These are phyloP conservation scores for Cyanistes caeruleus DNA, from an alignment of 2,113 vertebrate genomes.

Conservation along the genomic window DNA sequence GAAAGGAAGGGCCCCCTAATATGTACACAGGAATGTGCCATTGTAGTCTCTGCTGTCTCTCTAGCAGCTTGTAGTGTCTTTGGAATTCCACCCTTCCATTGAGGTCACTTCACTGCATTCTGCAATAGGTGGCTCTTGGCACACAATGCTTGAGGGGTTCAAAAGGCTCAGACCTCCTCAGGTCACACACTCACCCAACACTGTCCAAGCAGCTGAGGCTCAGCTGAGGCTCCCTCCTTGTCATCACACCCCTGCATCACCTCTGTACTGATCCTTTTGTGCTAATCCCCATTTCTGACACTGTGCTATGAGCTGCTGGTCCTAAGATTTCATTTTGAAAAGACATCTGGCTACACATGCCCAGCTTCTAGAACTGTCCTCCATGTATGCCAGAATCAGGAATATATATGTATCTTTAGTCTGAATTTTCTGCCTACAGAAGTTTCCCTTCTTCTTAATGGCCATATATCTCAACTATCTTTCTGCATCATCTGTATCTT, in stretches of 20 bases:
- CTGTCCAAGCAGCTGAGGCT: neutral
- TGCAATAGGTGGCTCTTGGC: neutral
- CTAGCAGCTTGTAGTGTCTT: neutral
- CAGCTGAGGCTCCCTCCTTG: neutral
- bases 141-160: fast-evolving
- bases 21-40: neutral
- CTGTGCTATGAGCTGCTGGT: neutral
- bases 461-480: neutral
- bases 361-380: neutral
- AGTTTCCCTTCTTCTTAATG: neutral
- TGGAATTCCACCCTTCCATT: neutral
- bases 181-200: neutral
- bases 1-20: neutral
- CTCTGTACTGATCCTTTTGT: neutral
- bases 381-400: neutral
- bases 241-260: neutral
- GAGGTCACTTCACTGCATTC: neutral
- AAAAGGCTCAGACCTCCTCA: neutral
- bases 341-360: neutral
- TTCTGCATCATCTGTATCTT: neutral
- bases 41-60: neutral
- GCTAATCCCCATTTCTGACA: neutral
- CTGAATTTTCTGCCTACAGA: neutral
- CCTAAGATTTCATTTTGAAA: neutral
- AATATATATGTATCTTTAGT: neutral